Base-by-base conservation (phyloP, 2,888 invertebrate species). In the Idaea aversata region DNA sequence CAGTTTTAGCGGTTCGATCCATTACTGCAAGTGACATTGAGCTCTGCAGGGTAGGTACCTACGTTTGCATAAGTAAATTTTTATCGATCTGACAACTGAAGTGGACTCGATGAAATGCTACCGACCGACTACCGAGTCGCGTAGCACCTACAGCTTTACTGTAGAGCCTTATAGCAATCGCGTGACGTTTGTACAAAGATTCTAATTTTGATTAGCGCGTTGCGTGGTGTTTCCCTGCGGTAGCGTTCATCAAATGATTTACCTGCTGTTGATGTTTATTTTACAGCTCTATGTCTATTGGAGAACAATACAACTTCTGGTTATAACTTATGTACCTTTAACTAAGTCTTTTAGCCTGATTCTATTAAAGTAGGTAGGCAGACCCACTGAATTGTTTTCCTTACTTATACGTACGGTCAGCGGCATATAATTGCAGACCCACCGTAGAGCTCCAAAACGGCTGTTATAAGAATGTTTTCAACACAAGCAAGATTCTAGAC, bases 191-290 rank as follows among this genome's bases (percentile, higher is more conserved):
- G 63, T 63, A 65, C 67, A 75, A 77, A 89, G 88, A 90, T 88
- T 81, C 83, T 84, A 84, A 85, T 86, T 87, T 82, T 83, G 90
- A 90, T 90, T 88, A 88, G 81, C 77, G 72, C 73, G 82, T 88
- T 84, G 90, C 88, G 88, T 88, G 88, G 85, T 77, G 73, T 71
- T 79, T 77, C 77, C 77, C 79, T 76, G 79, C 79, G 80, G 77
- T 80, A 83, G 81, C 83, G 84, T 88, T 86, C 88, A 85, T 86
- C 84, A 84, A 85, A 83, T 80, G 78, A 82, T 84, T 81, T 84
- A 80, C 73, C 72, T 65, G 66, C 77, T 74, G 79, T 76, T 83
- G 82, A 84, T 86, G 83, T 85, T 86, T 85, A 79, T 82, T 82
- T 85, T 82, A 83, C 77, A 73, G 72, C 73, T 78, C 79, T 75